These are phyloP conservation scores for Coecobrya sp. DNA, from an alignment of 2,888 invertebrate genomes.

Conservation along the genomic window DNA sequence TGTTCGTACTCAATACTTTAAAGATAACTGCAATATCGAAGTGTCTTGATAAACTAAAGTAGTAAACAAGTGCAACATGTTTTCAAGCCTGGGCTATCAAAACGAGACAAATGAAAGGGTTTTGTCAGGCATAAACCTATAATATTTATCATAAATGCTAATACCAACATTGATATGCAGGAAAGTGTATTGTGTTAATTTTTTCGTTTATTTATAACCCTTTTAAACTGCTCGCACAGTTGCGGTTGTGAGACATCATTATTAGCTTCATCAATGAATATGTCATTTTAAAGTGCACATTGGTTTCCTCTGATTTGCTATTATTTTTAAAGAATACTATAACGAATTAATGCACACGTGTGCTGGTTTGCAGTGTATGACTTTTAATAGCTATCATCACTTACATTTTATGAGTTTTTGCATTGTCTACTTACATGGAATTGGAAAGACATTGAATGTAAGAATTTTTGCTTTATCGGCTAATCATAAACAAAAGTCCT, in stretches of 20 bases:
- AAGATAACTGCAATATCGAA: neutral
- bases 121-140: neutral
- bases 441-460: neutral
- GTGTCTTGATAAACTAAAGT: neutral
- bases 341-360: too few species aligned
- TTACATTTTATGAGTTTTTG: neutral
- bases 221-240: neutral
- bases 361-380: neutral
- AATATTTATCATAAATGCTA: neutral
- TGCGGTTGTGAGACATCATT: too few species aligned
- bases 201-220: neutral
- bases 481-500: neutral
- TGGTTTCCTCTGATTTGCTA: too few species aligned
- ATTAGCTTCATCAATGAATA: too few species aligned
- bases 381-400: too few species aligned
- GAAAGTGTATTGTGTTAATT: neutral
- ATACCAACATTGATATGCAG: neutral
- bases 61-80: neutral
- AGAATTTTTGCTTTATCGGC: neutral
- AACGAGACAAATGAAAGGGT: constrained; percentile 1
- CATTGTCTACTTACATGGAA: neutral
- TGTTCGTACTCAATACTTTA: neutral
- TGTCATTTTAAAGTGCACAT: too few species aligned
- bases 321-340: too few species aligned
- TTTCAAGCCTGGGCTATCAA: neutral